Conservation (phyloP, 2,888 invertebrate species). For the Acanthopleura granulata region DNA sequence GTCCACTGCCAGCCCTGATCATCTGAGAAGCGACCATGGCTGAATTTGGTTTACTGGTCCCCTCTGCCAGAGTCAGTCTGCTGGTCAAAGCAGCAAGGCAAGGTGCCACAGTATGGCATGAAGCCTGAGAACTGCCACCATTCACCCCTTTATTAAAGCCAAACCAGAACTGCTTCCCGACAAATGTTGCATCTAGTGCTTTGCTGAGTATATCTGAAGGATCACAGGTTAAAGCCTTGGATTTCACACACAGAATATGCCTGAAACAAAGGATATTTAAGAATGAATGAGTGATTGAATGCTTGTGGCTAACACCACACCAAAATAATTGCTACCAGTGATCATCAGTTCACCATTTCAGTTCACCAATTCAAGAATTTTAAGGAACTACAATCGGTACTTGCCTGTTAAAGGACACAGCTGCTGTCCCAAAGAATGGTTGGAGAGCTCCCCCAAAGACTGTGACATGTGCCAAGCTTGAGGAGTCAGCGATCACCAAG, state of each 20-base stretch:
- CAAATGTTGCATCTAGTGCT: not conserved
- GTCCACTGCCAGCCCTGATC: not conserved
- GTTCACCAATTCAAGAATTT: too few relatives aligned
- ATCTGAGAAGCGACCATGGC: constrained; percentile 5
- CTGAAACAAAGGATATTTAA: too few relatives aligned
- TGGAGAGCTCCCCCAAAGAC: constrained; percentile 38
- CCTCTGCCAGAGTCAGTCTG: too few relatives aligned
- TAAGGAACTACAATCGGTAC: not conserved
- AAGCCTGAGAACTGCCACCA: too few relatives aligned
- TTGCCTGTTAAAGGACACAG: constrained; percentile 36
- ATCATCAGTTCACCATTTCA: too few relatives aligned
- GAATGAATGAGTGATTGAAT: too few relatives aligned
- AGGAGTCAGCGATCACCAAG: constrained; percentile 29
- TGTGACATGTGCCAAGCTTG: constrained; percentile 28
- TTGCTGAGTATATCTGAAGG: not conserved
- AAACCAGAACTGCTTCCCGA: constrained; percentile 14
- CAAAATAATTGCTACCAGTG: too few relatives aligned
- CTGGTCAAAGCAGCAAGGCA: too few relatives aligned
- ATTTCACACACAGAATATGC: too few relatives aligned
- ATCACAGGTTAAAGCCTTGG: not conserved
- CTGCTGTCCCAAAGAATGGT: constrained; percentile 37
- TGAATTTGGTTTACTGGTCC: not conserved
- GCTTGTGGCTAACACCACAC: too few relatives aligned
- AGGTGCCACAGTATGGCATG: too few relatives aligned
- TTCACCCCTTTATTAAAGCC: not conserved